Conservation (phyloP, 2,113 vertebrate species). For the Odocoileus hemionus region DNA sequence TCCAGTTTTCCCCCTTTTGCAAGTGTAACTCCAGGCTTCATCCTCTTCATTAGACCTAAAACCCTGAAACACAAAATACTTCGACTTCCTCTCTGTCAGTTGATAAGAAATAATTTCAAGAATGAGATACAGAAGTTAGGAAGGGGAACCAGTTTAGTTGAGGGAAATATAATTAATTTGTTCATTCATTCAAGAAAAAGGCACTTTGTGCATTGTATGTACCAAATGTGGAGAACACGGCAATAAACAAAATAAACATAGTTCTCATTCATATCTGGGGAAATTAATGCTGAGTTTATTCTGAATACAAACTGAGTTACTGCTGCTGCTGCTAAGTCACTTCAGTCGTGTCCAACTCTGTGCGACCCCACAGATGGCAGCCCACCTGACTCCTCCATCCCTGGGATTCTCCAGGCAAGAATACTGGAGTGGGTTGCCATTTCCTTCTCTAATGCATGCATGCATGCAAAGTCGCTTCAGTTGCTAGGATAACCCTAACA, state of each 20-base stretch:
- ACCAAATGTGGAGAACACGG: neutral
- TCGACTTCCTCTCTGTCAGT: neutral
- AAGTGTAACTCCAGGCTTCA: neutral
- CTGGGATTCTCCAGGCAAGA: neutral
- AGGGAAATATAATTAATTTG: neutral
- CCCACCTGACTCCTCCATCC: neutral
- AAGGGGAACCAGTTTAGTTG: neutral
- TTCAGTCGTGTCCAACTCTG: neutral
- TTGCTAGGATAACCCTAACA: neutral
- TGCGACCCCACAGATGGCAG: fast-evolving
- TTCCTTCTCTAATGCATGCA: neutral
- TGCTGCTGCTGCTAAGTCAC: neutral
- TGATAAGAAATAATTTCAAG: neutral
- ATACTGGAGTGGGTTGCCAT: neutral
- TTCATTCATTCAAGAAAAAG: neutral
- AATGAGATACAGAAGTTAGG: neutral
- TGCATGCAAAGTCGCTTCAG: neutral
- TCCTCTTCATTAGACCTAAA: neutral
- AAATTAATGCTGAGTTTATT: neutral
- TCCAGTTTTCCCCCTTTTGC: neutral
- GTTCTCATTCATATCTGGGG: neutral
- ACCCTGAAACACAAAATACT: neutral
- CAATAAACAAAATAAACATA: neutral
- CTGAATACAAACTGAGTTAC: neutral
- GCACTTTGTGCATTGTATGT: neutral